Evolutionary conservation across 2,113 vertebrate species (phyloP).

Genomic region (Cairina moschata): DNA sequence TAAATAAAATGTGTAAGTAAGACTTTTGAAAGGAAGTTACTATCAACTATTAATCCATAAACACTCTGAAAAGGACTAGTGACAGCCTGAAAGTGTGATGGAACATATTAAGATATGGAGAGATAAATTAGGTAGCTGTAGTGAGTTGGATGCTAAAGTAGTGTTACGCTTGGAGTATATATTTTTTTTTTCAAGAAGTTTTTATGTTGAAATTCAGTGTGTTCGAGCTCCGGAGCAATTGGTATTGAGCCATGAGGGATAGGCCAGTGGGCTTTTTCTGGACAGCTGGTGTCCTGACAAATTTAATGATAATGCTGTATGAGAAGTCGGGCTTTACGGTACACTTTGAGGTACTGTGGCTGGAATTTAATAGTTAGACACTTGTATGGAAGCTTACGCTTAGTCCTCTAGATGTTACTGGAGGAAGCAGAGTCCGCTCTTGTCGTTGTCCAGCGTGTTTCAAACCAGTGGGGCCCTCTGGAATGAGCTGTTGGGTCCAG

Average conservation of each 20-base stretch:
- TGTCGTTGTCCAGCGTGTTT: not conserved
- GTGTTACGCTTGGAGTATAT: not conserved
- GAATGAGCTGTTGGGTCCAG: not conserved
- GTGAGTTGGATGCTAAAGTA: slow-evolving; percentile 10
- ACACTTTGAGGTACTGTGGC: not conserved
- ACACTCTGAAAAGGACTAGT: not conserved
- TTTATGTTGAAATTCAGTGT: not conserved
- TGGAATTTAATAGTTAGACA: not conserved
- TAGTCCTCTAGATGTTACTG: not conserved
- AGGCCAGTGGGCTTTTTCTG: not conserved
- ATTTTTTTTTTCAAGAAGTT: not conserved
- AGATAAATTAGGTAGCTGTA: not conserved
- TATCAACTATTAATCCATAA: not conserved
- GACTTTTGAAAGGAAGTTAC: not conserved
- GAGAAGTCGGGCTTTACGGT: not conserved
- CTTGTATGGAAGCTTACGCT: not conserved
- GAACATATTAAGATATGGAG: not conserved
- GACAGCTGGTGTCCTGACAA: not conserved
- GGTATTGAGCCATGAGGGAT: not conserved
- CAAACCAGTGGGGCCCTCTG: not conserved
- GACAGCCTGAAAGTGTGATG: not conserved
- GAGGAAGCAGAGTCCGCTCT: not conserved
- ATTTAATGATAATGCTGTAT: not conserved
- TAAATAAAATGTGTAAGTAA: not conserved
- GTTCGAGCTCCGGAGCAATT: accelerated